Evolutionary conservation across 2,888 invertebrate species (phyloP), one percentile per base, ranked within the genome.

Genomic region (Parasteatoda lunata): DNA sequence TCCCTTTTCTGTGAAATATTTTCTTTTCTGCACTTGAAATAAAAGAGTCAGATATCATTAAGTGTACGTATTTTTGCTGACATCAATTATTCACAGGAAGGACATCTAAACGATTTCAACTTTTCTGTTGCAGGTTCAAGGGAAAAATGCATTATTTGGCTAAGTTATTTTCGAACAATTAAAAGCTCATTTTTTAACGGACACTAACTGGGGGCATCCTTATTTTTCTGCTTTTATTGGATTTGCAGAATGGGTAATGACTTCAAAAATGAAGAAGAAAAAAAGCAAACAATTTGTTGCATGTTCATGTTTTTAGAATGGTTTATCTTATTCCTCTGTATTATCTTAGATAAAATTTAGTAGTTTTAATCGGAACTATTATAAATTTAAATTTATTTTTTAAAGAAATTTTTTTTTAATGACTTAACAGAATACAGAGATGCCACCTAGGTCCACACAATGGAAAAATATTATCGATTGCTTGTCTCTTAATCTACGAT

Each of bases 141-240:
- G 30, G 15, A 48, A 47, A 66, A 47, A 71, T 15, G 52, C 11
- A 59, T 84, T 59, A 64, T 47, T 47, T 84, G 79, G 84, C 84
- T 84, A 79, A 79, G 64, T 84, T 79, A 84, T 84, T 84, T 84
- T 79, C 75, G 65, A 51, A 84, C 84, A 79, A 84, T 84, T 84
- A 84, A 84, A 84, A 84, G 51, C 84, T 52, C 84, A 76, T 84
- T 84, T 79, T 72, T 79, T 78, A 84, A 49, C n/a, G 73, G 78
- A 30, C 30, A 30, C 30, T 30, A 30, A 30, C 30, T 30, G 30
- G 0, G 59, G 59, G n/a, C 59, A 79, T 68, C 64, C 72, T 72
- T 71, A 84, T 77, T n/a, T n/a, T n/a, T 59, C 59, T n/a, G n/a
- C 59, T 59, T 0, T 13, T 59, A n/a, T 59, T 30, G 30, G 9